Evolutionary conservation across 2,113 vertebrate genomes (phyloP), one percentile per base, ranked within the genome.

Genomic region (Tachuris rubrigastra): DNA sequence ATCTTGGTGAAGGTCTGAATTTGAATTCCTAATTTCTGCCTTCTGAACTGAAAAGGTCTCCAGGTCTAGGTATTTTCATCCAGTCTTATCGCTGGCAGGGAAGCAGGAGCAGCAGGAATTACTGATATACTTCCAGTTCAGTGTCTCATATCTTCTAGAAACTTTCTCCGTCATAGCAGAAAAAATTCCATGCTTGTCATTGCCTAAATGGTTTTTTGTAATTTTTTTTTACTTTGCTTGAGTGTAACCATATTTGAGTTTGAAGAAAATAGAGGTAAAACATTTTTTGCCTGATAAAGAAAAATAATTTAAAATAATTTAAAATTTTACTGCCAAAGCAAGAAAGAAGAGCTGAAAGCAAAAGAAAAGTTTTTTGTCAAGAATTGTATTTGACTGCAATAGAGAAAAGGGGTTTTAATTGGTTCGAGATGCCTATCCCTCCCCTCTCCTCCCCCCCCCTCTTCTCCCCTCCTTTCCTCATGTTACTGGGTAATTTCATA

Each of bases 391-490:
- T 92, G 79, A 72, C 95, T 94, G 69, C 66, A 86, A 37, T 33
- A 85, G 21, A 68, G 52, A 55, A 92, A 94, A 95, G 47, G 75
- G 25, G 2, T 41, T 96, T 90, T 91, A 92, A 95, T n/a, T n/a
- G n/a, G n/a, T n/a, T n/a, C n/a, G n/a, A n/a, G n/a, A n/a, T 88
- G 41, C 42, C 41, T 85, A 56, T 77, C 39, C 12, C 39, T 41
- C 39, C 39, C 39, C 12, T 41, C 39, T n/a, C 39, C 39, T 42
- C 13, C 13, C 41, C 41, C 30, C 14, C 21, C 14, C 47, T 31
- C 35, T 31, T 20, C 46, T 47, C 21, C 46, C 44, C n/a, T n/a
- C n/a, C n/a, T n/a, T n/a, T n/a, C n/a, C n/a, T n/a, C n/a, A n/a
- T n/a, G n/a, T n/a, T n/a, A n/a, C n/a, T n/a, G n/a, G n/a, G n/a